Base-by-base conservation (phyloP, 1,140 invertebrate species). In the Elymnias hypermnestra region DNA sequence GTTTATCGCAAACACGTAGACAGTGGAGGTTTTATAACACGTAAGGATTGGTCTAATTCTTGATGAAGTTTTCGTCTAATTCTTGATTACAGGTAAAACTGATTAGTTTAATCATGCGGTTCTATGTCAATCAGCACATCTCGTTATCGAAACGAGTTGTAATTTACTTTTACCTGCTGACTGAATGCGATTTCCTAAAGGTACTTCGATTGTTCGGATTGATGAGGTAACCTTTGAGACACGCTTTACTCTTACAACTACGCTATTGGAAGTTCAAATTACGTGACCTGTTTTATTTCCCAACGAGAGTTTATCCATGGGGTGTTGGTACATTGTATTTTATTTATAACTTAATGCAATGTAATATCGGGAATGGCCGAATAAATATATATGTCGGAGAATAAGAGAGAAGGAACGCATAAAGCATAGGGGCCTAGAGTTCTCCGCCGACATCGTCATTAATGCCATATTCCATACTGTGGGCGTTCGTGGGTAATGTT, bases 21-120 rank as follows among this genome's bases (percentile, higher is more conserved):
- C n/a, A n/a, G n/a, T n/a, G n/a, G n/a, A n/a, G 19, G 19, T 21
- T 21, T 21, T 21, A 3, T 21, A 21, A 21, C 6, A 21, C 3
- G n/a, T 4, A 21, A 21, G 19, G 19, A 3, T 4, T 21, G 19
- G 19, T 21, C 53, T 46, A 67, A 55, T 72, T 60, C 55, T 61
- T 70, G 67, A 69, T 72, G 38, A 48, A 72, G 59, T 71, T 78
- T 70, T 69, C 71, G 76, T 78, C 66, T n/a, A n/a, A n/a, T n/a
- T n/a, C n/a, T n/a, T n/a, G n/a, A 73, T 71, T 74, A 68, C 63
- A 55, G 63, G 70, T 68, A 73, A 73, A 81, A 81, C 62, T 67
- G 74, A 77, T 83, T 72, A 77, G 67, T 77, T 77, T 75, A 81
- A 83, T 83, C 79, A 81, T 65, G 68, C 51, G 51, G 63, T 51